A percentile compares a stretch with the other conserved stretches of the same genome.
These are phyloP conservation scores for Cheilosia pagana DNA, from an alignment of 2,888 invertebrate genomes.

Conservation along the genomic window DNA sequence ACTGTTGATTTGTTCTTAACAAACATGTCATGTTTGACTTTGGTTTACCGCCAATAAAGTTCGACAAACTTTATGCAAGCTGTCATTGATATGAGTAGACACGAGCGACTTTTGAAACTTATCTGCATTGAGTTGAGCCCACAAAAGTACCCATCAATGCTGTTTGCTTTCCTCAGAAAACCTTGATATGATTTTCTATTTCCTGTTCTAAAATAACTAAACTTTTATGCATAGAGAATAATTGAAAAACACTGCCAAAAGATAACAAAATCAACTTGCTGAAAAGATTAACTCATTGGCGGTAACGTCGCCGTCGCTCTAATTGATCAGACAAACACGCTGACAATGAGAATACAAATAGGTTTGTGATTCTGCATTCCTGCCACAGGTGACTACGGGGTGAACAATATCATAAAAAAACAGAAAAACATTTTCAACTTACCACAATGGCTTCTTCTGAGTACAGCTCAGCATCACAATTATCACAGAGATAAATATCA, in stretches of 20 bases:
- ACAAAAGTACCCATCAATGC: background rate
- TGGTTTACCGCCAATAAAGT: too few relatives aligned
- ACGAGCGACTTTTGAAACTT: background rate
- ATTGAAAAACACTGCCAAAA: background rate
- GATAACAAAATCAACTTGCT: conserved; percentile 20
- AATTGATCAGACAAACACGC: background rate
- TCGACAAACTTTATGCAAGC: too few relatives aligned
- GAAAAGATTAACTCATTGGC: conserved; percentile 1
- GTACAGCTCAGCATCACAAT: conserved; percentile 90
- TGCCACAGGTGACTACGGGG: too few relatives aligned
- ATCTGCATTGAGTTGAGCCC: background rate
- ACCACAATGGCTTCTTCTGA: conserved; percentile 85
- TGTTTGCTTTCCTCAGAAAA: background rate
- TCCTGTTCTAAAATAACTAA: background rate
- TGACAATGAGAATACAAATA: background rate
- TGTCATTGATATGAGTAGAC: background rate
- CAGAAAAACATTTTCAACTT: conserved; percentile 70
- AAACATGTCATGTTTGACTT: too few relatives aligned
- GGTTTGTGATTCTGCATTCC: background rate
- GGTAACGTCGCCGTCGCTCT: background rate
- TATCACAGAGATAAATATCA: conserved; percentile 90
- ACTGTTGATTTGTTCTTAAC: too few relatives aligned
- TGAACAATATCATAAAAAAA: background rate
- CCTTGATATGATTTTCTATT: background rate
- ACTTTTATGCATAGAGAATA: background rate